Evolutionary conservation across 2,797 vertebrate species (phyloP).

Genomic region (Clarias fuscus): DNA sequence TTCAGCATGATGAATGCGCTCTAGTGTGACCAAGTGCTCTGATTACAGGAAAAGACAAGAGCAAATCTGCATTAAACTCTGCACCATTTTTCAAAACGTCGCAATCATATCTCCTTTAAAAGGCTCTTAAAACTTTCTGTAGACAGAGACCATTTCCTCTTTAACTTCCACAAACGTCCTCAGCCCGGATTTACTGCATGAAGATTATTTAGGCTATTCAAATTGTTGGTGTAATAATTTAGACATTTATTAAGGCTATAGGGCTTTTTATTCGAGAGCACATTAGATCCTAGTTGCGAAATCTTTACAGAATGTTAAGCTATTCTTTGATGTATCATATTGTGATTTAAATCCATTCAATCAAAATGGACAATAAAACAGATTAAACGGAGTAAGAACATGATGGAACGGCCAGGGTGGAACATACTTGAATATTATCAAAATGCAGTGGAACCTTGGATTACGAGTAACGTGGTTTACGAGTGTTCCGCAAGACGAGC

Average conservation of each 20-base stretch:
- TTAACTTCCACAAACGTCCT: neutral
- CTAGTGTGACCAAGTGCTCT: slow-evolving; percentile 54
- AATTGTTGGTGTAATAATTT: too few relatives aligned
- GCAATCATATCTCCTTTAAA: slow-evolving; percentile 65
- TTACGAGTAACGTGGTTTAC: too few relatives aligned
- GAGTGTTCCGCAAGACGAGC: too few relatives aligned
- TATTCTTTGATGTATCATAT: neutral
- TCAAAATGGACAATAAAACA: neutral
- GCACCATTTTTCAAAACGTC: slow-evolving; percentile 41
- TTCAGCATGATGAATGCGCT: neutral
- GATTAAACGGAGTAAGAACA: neutral
- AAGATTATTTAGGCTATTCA: neutral
- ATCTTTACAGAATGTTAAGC: too few relatives aligned
- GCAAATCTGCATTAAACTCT: slow-evolving; percentile 71
- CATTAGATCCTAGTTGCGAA: too few relatives aligned
- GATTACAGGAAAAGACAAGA: slow-evolving; percentile 67
- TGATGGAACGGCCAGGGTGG: neutral
- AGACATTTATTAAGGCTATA: neutral
- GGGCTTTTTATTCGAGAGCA: neutral
- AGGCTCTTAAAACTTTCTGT: neutral
- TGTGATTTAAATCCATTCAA: neutral
- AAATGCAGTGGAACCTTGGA: too few relatives aligned
- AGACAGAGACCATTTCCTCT: neutral
- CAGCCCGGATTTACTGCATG: neutral
- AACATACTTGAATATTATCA: too few relatives aligned